Conservation (phyloP, 2,113 vertebrate species). For the Arvicanthis niloticus region DNA sequence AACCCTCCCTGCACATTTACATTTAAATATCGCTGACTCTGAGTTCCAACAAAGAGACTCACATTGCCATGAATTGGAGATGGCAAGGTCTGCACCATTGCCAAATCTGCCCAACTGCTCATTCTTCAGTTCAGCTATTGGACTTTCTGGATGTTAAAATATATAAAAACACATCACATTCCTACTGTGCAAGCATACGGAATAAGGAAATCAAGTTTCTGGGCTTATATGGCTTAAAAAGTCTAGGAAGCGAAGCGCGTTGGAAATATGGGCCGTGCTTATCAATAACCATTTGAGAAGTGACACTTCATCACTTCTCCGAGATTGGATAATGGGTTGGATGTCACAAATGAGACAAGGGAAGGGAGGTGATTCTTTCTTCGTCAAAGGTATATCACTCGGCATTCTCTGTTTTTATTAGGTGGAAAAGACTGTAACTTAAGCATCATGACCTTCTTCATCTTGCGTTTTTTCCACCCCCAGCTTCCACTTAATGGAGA, state of each 20-base stretch:
- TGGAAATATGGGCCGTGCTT: not conserved
- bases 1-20: slow-evolving; percentile 27
- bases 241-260: not conserved
- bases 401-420: slow-evolving; percentile 55
- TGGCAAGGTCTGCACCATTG: slow-evolving; percentile 14
- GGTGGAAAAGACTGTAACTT: not conserved
- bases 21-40: slow-evolving; percentile 64
- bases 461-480: not conserved
- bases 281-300: slow-evolving; percentile 48
- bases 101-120: not conserved
- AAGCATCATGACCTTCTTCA: slow-evolving; percentile 20
- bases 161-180: slow-evolving; percentile 34
- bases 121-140: slow-evolving; percentile 10
- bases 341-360: not conserved
- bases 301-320: not conserved
- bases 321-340: not conserved
- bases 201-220: slow-evolving; percentile 45
- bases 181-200: not conserved
- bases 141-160: slow-evolving; percentile 34
- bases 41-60: slow-evolving; percentile 57
- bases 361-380: slow-evolving; percentile 6
- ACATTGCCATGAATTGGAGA: slow-evolving; percentile 21
- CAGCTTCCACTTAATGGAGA: slow-evolving; percentile 28
- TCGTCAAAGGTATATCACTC: not conserved
- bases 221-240: not conserved